These are phyloP conservation scores for Athene noctua DNA, from an alignment of 2,113 vertebrate genomes.

Conservation along the genomic window DNA sequence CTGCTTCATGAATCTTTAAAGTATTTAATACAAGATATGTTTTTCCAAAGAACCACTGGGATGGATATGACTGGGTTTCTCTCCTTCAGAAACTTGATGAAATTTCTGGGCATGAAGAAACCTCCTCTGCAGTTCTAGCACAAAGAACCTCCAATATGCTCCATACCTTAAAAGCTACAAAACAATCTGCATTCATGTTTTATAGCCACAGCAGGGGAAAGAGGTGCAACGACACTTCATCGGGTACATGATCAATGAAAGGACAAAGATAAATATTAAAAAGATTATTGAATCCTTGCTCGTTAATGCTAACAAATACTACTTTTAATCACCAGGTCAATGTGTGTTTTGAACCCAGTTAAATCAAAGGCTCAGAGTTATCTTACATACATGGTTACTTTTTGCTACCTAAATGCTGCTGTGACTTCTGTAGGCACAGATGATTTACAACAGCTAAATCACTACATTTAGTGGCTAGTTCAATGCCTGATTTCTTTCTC, in stretches of 20 bases:
- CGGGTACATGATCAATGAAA: not conserved
- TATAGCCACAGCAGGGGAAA: not conserved
- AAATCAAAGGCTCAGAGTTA: not conserved
- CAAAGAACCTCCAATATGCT: not conserved
- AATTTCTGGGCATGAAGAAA: not conserved
- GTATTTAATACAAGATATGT: conserved; percentile 54
- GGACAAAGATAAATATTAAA: not conserved
- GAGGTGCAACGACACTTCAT: not conserved
- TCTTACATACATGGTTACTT: not conserved
- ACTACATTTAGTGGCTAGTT: not conserved
- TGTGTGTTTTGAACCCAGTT: not conserved
- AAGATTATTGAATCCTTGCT: not conserved
- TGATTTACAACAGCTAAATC: not conserved
- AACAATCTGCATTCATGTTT: not conserved
- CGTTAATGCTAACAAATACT: not conserved
- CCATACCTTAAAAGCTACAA: not conserved
- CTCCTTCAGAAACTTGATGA: not conserved
- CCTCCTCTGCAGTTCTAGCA: not conserved
- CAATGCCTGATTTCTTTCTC: not conserved
- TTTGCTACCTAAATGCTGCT: not conserved
- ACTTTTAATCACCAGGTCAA: not conserved
- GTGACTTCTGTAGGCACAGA: not conserved
- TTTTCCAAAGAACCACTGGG: conserved; percentile 43
- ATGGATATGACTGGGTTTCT: not conserved
- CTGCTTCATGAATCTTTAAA: conserved; percentile 71